Conservation (phyloP, 2,797 vertebrate species). For the Premnoplex brunnescens region DNA sequence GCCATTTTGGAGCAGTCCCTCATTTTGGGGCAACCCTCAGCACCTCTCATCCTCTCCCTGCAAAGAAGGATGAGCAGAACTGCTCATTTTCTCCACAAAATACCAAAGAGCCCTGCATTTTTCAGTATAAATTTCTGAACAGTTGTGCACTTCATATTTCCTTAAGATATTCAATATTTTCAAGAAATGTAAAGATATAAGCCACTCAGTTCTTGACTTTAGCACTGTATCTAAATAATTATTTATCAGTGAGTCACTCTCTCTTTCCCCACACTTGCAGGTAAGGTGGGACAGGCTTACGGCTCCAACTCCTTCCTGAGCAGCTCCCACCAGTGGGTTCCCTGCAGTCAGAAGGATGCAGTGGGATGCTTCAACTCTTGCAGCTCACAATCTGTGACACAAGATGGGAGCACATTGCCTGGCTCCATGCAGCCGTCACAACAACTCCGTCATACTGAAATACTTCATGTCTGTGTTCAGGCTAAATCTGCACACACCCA, state of each 20-base stretch:
- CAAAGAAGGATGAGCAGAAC: not conserved
- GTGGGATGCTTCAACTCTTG: not conserved
- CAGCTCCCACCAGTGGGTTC: not conserved
- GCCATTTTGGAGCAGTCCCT: not conserved
- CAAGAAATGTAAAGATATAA: not conserved
- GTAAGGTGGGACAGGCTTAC: not conserved
- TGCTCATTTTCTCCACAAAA: not conserved
- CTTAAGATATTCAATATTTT: not conserved
- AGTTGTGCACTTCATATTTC: not conserved
- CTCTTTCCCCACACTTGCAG: not conserved
- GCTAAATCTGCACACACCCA: not conserved
- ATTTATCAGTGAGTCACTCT: not conserved
- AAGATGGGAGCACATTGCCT: not conserved
- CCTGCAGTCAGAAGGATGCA: not conserved
- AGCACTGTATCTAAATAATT: not conserved
- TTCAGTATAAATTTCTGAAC: not conserved
- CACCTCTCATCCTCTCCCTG: not conserved
- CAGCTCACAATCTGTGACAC: rapidly evolving
- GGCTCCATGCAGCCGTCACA: not conserved
- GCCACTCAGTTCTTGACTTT: not conserved
- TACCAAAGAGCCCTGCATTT: not conserved
- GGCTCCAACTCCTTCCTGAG: not conserved
- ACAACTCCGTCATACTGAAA: not conserved
- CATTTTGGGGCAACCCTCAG: not conserved
- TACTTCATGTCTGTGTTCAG: not conserved